Evolutionary conservation across 2,888 invertebrate genomes (phyloP).

Genomic region (Amphiduros pacificus): DNA sequence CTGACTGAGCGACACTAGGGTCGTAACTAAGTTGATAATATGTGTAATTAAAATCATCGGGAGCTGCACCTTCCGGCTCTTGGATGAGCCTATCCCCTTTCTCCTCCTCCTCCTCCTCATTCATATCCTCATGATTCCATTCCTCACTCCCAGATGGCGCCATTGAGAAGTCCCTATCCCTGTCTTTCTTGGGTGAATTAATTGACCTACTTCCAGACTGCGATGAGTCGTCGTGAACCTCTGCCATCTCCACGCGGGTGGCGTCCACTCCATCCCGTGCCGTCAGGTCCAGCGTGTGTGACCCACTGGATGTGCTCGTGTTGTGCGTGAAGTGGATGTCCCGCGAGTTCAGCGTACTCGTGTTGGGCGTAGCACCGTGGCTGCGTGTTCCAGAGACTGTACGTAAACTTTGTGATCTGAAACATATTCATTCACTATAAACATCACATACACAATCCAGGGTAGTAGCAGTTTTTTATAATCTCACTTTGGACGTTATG

Average conservation of each 20-base stretch:
- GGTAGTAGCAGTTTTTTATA: no score
- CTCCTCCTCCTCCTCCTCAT: constrained; percentile 15
- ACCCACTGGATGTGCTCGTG: constrained; percentile 53
- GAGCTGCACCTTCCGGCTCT: background rate
- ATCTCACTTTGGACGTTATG: no score
- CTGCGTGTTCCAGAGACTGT: constrained; percentile 47
- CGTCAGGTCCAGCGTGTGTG: constrained; percentile 46
- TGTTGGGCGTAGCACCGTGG: constrained; percentile 55
- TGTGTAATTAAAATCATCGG: constrained; percentile 33
- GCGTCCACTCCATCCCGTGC: constrained; percentile 10
- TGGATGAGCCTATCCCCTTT: background rate
- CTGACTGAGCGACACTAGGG: constrained; percentile 34
- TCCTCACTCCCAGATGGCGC: constrained; percentile 12
- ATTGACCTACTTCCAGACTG: constrained; percentile 49
- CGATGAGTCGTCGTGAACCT: constrained; percentile 51
- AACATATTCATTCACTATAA: no score
- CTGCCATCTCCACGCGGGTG: constrained; percentile 41
- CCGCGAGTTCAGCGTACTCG: constrained; percentile 52
- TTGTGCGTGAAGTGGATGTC: constrained; percentile 35
- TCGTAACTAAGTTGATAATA: constrained; percentile 31
- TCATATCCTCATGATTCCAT: constrained; percentile 2
- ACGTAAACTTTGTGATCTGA: constrained; percentile 54
- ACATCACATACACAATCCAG: no score
- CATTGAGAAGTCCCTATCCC: constrained; percentile 22
- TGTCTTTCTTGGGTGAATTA: constrained; percentile 47